Base-by-base conservation (phyloP, 2,888 invertebrate species). In the Hirtodrosophila duncani region DNA sequence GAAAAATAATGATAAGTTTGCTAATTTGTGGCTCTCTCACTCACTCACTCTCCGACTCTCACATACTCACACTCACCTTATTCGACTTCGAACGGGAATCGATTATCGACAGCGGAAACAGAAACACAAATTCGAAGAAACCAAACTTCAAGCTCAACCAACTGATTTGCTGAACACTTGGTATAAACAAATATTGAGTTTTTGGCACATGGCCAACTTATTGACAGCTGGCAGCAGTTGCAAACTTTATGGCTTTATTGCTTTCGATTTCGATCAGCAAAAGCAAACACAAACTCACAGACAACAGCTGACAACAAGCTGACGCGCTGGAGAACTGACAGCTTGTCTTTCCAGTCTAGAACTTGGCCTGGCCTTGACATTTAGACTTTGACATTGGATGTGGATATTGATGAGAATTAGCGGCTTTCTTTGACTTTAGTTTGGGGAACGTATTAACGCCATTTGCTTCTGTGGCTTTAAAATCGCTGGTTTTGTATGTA, bases 131-230 rank as follows among this genome's bases (percentile, higher is more conserved):
- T 24, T 24, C n/a, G 24, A 24, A 24, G n/a, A n/a, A n/a, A n/a
- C n/a, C 24, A 7, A n/a, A 4, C 5, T 7, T 18, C 5, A 21
- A 16, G 20, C 9, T 11, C n/a, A 23, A 9, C 33, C 48, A 43
- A 26, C 50, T 60, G 23, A 17, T 53, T 58, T 58, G 46, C 72
- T 80, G 81, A 24, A 57, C 70, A 52, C 81, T 63, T 80, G 74
- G 57, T 80, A 55, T 13, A 43, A 31, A 10, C 24, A 56, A 58
- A 49, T 58, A 63, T 34, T 66, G 59, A 53, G 63, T 59, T 58
- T 78, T 71, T 78, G 75, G 67, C 78, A 49, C 41, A 45, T 56
- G 46, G 78, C 74, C 70, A 72, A 66, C 24, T 37, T 16, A 29
- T 37, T 38, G 42, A 27, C 50, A 67, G 61, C 64, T 71, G 80